These are phyloP conservation scores for Gnathonemus echidnorhynchus DNA, from an alignment of 2,113 vertebrate genomes.

Conservation along the genomic window DNA sequence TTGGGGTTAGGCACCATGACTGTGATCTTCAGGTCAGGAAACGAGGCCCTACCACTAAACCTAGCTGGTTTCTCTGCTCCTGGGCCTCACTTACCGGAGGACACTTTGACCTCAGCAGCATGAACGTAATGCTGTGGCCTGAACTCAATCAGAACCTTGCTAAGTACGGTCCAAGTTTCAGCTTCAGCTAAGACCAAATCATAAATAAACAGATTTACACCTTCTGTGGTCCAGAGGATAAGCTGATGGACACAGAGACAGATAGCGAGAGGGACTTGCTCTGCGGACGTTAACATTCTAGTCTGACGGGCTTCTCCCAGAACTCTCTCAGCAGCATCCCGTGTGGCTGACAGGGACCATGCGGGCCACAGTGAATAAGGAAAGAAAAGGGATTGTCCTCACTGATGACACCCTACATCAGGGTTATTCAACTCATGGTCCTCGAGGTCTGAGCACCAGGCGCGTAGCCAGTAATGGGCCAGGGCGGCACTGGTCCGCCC, in stretches of 20 bases:
- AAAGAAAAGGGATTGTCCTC: not conserved
- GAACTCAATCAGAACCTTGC: slow-evolving; percentile 10
- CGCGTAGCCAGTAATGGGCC: too few relatives aligned
- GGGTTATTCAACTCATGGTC: too few relatives aligned
- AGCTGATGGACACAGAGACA: not conserved
- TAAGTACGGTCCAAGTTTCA: not conserved
- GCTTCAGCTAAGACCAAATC: not conserved
- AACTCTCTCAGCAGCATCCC: not conserved
- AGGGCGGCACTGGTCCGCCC: too few relatives aligned
- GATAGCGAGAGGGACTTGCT: not conserved
- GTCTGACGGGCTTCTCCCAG: not conserved
- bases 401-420: not conserved
- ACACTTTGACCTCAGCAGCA: slow-evolving; percentile 15
- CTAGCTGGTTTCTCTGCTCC: not conserved
- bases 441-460: too few relatives aligned
- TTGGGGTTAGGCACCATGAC: not conserved
- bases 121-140: not conserved
- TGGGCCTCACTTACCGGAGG: not conserved
- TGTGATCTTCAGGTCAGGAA: not conserved
- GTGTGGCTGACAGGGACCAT: not conserved
- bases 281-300: not conserved
- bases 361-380: not conserved
- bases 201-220: not conserved
- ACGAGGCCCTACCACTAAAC: not conserved
- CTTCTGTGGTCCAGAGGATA: not conserved